Evolutionary conservation across 92 coral and sea anemone genomes (phyloP), one percentile per base, ranked within the genome.

Genomic region (Umimayanthus kanabou): DNA sequence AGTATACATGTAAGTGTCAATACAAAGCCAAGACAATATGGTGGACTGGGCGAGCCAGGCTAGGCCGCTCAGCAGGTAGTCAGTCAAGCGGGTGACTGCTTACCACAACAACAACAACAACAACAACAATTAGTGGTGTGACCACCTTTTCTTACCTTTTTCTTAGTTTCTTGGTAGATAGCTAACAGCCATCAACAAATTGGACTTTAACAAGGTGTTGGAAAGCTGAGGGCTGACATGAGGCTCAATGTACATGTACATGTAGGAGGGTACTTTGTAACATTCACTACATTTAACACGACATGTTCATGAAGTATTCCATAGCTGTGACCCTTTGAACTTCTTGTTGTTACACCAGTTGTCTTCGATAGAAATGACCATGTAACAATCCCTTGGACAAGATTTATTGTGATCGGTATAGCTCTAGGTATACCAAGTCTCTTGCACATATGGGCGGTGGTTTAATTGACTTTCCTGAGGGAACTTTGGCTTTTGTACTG

Each of bases 311-410:
- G 78, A 87, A 8, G 85, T 87, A 85, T 64, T 64, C 43, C 14
- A 85, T 78, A 87, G 16, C 61, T 87, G 90, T 42, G 90, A 87
- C 25, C 85, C 85, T 2, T 45, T 69, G 84, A 79, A 79, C 45
- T 80, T 87, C 90, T 78, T 26, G 43, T 67, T 79, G 50, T 87
- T 87, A 75, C 85, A 87, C 90, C 85, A 87, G 81, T 77, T 58
- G 74, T 83, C 79, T 50, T 87, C 90, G 9, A 65, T 83, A 79
- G 85, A 87, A 42, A 87, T 72, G 43, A 87, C 66, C 74, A 79
- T 49, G 84, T 79, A 87, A 42, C 79, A 85, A 88, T 80, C 90
- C 80, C 86, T 43, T 39, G 86, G 77, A 47, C 73, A 71, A 6
- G 80, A 85, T 29, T 85, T 85, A 50, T 53, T 85, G 33, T 81